A percentile compares a stretch with the other conserved stretches of the same genome.
Evolutionary conservation across 1,140 invertebrate genomes (phyloP).

Genomic region (Aphelenchoides fujianensis): DNA sequence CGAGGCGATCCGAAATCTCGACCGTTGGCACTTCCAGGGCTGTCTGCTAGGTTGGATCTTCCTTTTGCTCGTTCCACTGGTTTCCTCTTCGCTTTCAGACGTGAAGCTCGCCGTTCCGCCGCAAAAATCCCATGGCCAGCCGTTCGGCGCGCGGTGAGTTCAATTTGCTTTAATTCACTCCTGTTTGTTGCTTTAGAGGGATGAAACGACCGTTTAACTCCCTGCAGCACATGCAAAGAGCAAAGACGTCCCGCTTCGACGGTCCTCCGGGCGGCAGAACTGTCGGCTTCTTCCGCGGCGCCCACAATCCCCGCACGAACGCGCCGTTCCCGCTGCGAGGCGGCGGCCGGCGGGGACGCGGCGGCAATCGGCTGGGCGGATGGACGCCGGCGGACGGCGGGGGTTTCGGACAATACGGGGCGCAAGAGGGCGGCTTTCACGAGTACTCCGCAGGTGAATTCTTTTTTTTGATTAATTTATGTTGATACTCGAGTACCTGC

Average conservation of each 20-base stretch:
- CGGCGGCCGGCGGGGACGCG: not conserved
- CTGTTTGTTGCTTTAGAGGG: not conserved
- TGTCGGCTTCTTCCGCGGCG: no score
- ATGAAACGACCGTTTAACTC: not conserved
- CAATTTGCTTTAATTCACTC: not conserved
- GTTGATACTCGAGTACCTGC: no score
- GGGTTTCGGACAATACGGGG: not conserved
- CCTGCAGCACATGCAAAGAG: not conserved
- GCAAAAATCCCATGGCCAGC: not conserved
- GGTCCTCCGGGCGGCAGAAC: no score
- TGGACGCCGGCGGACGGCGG: not conserved
- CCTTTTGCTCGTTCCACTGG: no score
- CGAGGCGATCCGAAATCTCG: not conserved
- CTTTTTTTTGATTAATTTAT: no score
- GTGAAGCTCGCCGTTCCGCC: not conserved
- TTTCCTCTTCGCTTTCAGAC: no score
- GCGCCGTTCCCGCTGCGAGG: no score
- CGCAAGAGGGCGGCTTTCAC: not conserved
- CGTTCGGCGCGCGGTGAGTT: not conserved
- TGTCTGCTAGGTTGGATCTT: not conserved
- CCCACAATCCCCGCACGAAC: not conserved
- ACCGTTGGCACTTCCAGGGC: conserved; percentile 3
- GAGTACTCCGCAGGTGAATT: not conserved
- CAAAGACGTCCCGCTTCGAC: not conserved
- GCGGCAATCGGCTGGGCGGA: not conserved